Evolutionary conservation across 2,888 invertebrate species (phyloP), one percentile per base, ranked within the genome.

Genomic region (Drosophila nigricruria): DNA sequence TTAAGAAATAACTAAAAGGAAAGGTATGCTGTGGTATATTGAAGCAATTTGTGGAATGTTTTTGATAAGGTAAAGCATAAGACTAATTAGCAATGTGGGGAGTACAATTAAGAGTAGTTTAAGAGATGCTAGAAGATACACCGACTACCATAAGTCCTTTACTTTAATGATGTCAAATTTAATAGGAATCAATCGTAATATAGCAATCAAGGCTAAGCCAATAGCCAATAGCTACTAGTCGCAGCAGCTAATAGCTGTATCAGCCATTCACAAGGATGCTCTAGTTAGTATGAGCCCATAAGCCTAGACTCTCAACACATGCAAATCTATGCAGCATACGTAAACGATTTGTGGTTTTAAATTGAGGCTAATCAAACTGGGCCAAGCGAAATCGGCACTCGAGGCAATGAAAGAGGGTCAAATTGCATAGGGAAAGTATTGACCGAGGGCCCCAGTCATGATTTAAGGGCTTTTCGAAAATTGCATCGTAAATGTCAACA

Each of bases 291-390:
- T 12, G 27, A 6, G 16, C 27, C 10, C 32, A 14, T n/a, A 14
- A 34, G 8, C 20, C 5, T 5, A 18, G 3, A 12, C 23, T 23
- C 14, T 16, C 1, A 25, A 5, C 38, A 47, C 27, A 62, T 36
- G 40, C 9, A 65, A 68, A 53, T 56, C 52, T 53, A 27, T 1
- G 47, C 16, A 34, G 61, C 23, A 14, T 20, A 50, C 47, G 38
- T 20, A 60, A 50, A 60, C 62, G 53, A 60, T 58, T 69, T 77
- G 73, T 20, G 62, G 73, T 47, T 47, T 32, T 16, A 69, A 77
- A 88, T 78, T 69, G 75, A 74, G 88, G 86, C 65, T 85, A 88
- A 85, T 82, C 86, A 86, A 86, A 88, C 73, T 80, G 57, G 86
- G 86, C 56, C 78, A 81, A 67, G 52, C 59, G 43, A 27, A 34